phyloP scores from a whole-genome alignment of 2,113 vertebrate genomes.

The Candoia aspera region DNA sequence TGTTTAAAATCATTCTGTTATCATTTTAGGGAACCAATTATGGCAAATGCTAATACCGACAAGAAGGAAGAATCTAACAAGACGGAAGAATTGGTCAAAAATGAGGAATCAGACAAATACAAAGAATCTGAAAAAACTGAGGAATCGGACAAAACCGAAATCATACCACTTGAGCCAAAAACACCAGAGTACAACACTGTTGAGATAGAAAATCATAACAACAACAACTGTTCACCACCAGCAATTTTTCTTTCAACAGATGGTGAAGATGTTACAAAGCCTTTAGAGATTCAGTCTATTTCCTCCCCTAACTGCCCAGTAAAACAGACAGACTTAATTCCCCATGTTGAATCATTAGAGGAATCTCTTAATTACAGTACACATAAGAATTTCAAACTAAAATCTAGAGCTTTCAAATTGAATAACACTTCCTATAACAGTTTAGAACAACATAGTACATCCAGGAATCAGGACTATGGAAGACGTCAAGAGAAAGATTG shows the following conservation, averaged over 20 bases:
- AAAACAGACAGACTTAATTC: not conserved
- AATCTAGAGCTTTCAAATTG: not conserved
- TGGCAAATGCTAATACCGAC: constrained; percentile 30
- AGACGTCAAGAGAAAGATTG: not conserved
- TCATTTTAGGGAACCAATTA: constrained; percentile 16
- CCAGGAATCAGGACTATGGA: constrained; percentile 12
- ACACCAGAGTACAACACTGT: not conserved
- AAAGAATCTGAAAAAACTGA: not conserved
- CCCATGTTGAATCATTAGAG: not conserved
- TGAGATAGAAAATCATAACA: constrained; percentile 6
- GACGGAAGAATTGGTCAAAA: not conserved
- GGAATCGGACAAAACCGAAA: not conserved
- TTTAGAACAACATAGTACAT: not conserved
- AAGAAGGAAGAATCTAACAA: constrained; percentile 42
- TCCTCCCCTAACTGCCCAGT: not conserved
- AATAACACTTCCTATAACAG: not conserved
- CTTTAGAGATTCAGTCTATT: not conserved
- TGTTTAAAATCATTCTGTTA: not conserved
- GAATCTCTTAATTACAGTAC: not conserved
- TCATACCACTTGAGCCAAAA: not conserved
- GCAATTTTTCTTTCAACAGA: not conserved
- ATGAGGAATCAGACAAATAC: not conserved
- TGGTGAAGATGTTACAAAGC: not conserved
- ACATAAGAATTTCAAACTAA: not conserved
- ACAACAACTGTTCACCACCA: not conserved